Evolutionary conservation across 2,888 invertebrate genomes (phyloP), one percentile per base, ranked within the genome.

Genomic region (Epistrophella euchroma): DNA sequence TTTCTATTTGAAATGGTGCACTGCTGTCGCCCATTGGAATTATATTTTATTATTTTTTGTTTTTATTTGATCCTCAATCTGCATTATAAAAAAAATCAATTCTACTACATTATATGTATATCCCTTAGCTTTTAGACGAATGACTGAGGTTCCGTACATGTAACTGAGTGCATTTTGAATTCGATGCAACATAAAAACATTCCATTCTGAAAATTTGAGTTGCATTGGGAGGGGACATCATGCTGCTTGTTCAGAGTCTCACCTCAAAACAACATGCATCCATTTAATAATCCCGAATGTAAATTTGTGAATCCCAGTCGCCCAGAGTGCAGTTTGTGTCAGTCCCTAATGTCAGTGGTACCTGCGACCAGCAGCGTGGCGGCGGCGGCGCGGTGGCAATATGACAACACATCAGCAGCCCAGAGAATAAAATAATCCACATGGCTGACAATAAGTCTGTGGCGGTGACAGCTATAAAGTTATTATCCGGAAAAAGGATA

Each of bases 381-480:
- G n/a, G n/a, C n/a, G n/a, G n/a, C n/a, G n/a, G n/a, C n/a, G n/a
- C n/a, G n/a, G 13, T 15, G 13, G 11, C 17, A 5, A 6, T 7
- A 35, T 2, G 4, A 15, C 13, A 25, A 15, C 47, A 13, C 11
- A 50, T 4, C 25, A 15, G 25, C 11, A 64, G 13, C 5, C 1
- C 52, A 28, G 37, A 66, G 56, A 47, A 60, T 62, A 50, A 45
- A 74, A 68, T 74, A 70, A 62, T 75, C 58, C 74, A 35, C 35
- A 43, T 28, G 64, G 47, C 4, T 64, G 55, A 64, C 55, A 71
- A 76, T 81, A 76, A 62, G 64, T 77, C 76, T 72, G 40, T 56
- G 74, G 58, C 40, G 71, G 13, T 66, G 64, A 81, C 58, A 35
- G 71, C 76, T 50, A 66, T 71, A 50, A 72, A 71, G 66, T 82